These are phyloP conservation scores for Venustoraphidia nigricollis DNA, from an alignment of 2,888 invertebrate genomes.

Conservation along the genomic window DNA sequence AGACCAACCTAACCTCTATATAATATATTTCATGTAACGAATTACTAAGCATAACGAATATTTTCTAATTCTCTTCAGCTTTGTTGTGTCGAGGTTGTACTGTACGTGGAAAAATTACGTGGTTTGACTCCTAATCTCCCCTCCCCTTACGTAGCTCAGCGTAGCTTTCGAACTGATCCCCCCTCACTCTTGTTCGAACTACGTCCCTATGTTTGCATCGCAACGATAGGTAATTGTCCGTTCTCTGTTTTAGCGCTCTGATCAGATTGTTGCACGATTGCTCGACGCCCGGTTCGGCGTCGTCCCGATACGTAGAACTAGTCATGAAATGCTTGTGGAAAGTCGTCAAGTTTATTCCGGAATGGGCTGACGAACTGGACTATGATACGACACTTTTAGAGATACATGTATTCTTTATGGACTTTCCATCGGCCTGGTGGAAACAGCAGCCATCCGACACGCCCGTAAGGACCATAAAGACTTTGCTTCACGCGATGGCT, in stretches of 20 bases:
- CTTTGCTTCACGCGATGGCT: conserved; percentile 80
- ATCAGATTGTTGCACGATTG: conserved; percentile 78
- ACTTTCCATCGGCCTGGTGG: conserved; percentile 79
- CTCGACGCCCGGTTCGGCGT: conserved; percentile 44
- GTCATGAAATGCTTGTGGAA: conserved; percentile 94
- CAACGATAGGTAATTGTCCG: background rate
- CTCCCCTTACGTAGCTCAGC: too few species aligned
- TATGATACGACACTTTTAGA: conserved; percentile 67
- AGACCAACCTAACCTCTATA: too few species aligned
- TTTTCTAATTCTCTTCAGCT: too few species aligned
- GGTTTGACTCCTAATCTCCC: too few species aligned
- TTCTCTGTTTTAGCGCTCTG: conserved; percentile 50
- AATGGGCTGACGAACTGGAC: conserved; percentile 61
- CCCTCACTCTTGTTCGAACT: too few species aligned
- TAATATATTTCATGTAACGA: too few species aligned
- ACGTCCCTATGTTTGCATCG: too few species aligned
- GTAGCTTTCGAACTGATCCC: too few species aligned
- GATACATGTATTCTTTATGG: conserved; percentile 76
- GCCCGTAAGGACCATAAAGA: conserved; percentile 85
- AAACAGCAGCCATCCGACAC: conserved; percentile 69
- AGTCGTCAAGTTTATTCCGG: conserved; percentile 72
- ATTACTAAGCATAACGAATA: too few species aligned
- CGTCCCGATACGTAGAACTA: conserved; percentile 62
- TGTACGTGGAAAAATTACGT: too few species aligned
- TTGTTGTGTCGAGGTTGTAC: too few species aligned